phyloP scores from a whole-genome alignment of 37 sponge, comb jelly and placozoan genomes.

The Beroe forskalii region DNA sequence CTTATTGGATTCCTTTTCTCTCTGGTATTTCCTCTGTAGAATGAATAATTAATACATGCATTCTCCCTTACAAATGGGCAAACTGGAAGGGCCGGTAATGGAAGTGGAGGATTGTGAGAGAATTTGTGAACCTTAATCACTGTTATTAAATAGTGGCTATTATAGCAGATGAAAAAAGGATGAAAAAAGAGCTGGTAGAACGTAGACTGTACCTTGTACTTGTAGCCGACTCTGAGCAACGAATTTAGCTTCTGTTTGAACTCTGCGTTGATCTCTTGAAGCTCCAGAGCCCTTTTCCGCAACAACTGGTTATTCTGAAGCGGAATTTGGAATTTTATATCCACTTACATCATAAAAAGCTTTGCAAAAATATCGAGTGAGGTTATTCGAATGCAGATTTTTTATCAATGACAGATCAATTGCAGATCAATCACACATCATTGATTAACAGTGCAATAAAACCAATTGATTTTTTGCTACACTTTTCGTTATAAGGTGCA shows the following conservation, averaged over 20 bases:
- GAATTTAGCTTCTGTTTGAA: constrained; percentile 43
- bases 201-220: constrained; percentile 62
- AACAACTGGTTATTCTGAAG: constrained; percentile 36
- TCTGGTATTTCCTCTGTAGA: constrained; percentile 44
- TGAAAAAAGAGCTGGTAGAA: too few species aligned
- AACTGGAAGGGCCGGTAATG: too few species aligned
- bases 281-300: constrained; percentile 12
- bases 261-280: constrained; percentile 32
- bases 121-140: too few species aligned
- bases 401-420: too few species aligned
- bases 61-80: too few species aligned
- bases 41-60: background rate
- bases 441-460: background rate
- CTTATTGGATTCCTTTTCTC: background rate
- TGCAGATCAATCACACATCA: background rate
- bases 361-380: too few species aligned
- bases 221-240: constrained; percentile 21
- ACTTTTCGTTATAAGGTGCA: too few species aligned
- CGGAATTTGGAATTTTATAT: background rate
- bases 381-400: too few species aligned
- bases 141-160: too few species aligned
- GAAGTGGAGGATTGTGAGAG: too few species aligned
- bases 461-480: too few species aligned
- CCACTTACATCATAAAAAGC: background rate
- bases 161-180: too few species aligned